Evolutionary conservation across 1,140 invertebrate genomes (phyloP).

Genomic region (Teleopsis dalmanni): DNA sequence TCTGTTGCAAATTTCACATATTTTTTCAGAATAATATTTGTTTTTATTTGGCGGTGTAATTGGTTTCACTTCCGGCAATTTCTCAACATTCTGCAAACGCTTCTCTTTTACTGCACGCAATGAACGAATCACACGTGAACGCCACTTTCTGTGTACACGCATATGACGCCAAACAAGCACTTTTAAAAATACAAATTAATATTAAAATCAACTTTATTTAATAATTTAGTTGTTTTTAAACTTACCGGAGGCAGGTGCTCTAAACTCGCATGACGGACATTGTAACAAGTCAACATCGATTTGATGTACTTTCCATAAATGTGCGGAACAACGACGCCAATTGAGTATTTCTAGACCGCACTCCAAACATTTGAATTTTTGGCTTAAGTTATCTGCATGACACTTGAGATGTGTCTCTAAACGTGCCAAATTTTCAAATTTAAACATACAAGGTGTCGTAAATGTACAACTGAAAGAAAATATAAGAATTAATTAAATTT

Average conservation of each 20-base stretch:
- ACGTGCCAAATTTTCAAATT: constrained; percentile 47
- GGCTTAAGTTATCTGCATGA: constrained; percentile 40
- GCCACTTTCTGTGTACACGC: constrained; percentile 35
- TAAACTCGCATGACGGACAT: constrained; percentile 57
- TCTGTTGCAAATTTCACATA: constrained; percentile 61
- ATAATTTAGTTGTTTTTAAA: neutral
- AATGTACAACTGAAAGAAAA: constrained; percentile 44
- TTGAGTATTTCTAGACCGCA: constrained; percentile 48
- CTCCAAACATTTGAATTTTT: constrained; percentile 47
- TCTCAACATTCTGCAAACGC: constrained; percentile 17
- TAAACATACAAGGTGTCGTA: constrained; percentile 46
- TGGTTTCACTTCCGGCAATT: neutral
- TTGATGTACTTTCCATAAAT: constrained; percentile 61
- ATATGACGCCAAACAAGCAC: constrained; percentile 39
- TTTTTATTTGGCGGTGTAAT: constrained; percentile 21
- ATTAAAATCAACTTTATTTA: neutral
- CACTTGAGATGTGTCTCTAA: constrained; percentile 47
- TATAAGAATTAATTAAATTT: neutral
- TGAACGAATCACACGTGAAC: constrained; percentile 24
- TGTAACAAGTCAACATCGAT: constrained; percentile 57
- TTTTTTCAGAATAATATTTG: constrained; percentile 56
- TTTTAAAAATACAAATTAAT: constrained; percentile 1
- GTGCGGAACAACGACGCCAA: constrained; percentile 57
- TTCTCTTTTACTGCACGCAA: constrained; percentile 20
- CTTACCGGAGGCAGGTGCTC: constrained; percentile 49